Base-by-base conservation (phyloP, 2,888 invertebrate genomes). In the Heliconius ethilla region DNA sequence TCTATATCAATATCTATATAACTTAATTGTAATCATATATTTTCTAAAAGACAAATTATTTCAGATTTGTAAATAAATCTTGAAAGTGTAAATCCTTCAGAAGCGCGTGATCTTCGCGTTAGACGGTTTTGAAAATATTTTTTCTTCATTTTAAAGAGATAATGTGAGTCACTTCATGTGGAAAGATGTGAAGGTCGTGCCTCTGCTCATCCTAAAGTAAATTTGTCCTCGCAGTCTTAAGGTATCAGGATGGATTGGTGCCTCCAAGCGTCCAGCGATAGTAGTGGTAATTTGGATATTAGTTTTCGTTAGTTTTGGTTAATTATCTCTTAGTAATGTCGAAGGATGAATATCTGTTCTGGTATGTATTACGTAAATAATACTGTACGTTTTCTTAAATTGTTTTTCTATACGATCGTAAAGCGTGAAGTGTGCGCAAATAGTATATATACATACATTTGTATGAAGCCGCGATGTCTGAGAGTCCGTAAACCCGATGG, bases 141-240 rank as follows among this genome's bases (percentile, higher is more conserved):
- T 79, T 82, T 82, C 33, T 7, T 67, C 78, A 80, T 81, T 82
- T 83, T 81, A 81, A 83, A 82, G 82, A 82, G 81, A 83, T 62
- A 70, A 63, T 79, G 72, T 84, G 84, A 84, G 82, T 85, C 85
- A 85, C 81, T 79, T 81, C 66, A 79, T 80, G 79, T 82, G 82
- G 82, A 82, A 83, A 83, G 82, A 83, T 83, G 78, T 82, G 85
- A 85, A 85, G 85, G 85, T 83, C 85, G 79, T 81, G 78, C 75
- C 2, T 83, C 80, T 79, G 81, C 83, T 84, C 84, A 84, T 84
- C 84, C 83, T 84, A 84, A 84, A 82, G 84, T 87, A 91, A 91
- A 92, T 91, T 90, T 90, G 90, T 87, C 84, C 84, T 84, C 85
- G 85, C 85, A 84, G 86, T 88, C 87, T 91, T 88, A 89, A 86